Conservation (phyloP, 2,113 vertebrate species). For the Alligator sinensis region DNA sequence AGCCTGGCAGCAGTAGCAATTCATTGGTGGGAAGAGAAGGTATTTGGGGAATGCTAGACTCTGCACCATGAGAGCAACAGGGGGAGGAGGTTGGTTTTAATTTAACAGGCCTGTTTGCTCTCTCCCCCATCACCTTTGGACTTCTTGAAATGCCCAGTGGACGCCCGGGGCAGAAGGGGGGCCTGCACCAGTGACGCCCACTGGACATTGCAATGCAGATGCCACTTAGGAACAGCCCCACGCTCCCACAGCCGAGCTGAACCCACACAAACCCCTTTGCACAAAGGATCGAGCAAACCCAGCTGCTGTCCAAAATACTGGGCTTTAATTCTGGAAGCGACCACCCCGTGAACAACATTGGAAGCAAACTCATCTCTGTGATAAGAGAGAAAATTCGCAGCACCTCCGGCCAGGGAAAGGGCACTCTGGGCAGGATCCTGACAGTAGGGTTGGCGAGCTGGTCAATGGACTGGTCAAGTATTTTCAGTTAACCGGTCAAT, state of each 20-base stretch:
- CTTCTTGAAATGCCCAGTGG: constrained; percentile 34
- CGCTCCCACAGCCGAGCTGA: background rate
- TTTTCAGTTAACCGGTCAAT: no score
- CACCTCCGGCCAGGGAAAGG: fast-evolving
- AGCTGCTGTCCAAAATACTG: constrained; percentile 31
- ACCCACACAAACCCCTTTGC: background rate
- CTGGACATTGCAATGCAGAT: background rate
- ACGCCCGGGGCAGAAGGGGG: background rate
- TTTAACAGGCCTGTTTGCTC: constrained; percentile 71
- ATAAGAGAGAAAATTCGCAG: background rate
- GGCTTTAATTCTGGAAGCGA: constrained; percentile 61
- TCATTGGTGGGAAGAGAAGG: constrained; percentile 72
- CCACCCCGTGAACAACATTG: background rate
- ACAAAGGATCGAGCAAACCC: background rate
- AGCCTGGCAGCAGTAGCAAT: constrained; percentile 52
- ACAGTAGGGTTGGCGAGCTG: background rate
- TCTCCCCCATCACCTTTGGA: constrained; percentile 72
- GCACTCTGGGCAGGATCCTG: background rate
- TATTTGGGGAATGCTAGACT: constrained; percentile 78
- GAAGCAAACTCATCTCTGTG: fast-evolving
- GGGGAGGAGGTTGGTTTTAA: constrained; percentile 74
- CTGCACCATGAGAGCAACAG: constrained; percentile 69
- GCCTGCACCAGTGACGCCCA: background rate
- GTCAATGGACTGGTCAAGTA: no score
- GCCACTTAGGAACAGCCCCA: background rate